Percentiles rank a stretch among this genome's conserved stretches.
Conservation (phyloP, 2,888 invertebrate genomes). For the Agelastica alni region DNA sequence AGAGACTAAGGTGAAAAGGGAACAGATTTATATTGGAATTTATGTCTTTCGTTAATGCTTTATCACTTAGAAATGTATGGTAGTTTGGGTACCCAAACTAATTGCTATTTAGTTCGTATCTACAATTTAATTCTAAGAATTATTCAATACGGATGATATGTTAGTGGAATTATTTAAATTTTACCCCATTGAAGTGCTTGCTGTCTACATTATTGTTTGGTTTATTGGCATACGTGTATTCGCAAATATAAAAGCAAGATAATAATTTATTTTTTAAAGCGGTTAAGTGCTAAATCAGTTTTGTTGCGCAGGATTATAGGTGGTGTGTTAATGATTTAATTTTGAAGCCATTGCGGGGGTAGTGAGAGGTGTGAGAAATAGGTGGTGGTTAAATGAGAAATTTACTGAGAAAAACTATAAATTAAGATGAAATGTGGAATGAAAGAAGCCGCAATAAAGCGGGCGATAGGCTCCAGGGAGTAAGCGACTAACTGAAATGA, state of each 20-base stretch:
- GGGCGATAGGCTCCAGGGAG: slow-evolving; percentile 50
- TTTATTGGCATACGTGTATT: too few species aligned
- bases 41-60: too few species aligned
- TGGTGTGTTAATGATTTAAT: slow-evolving; percentile 6
- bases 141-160: too few species aligned
- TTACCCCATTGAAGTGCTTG: too few species aligned
- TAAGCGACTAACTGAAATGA: slow-evolving; percentile 53
- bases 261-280: too few species aligned
- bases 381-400: slow-evolving; percentile 18
- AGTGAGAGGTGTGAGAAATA: slow-evolving; percentile 11
- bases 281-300: neutral
- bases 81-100: too few species aligned
- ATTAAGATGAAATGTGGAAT: slow-evolving; percentile 44
- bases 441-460: slow-evolving; percentile 48
- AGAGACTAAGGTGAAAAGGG: slow-evolving; percentile 10
- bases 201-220: too few species aligned
- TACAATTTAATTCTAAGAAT: too few species aligned
- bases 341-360: neutral
- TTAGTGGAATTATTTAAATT: too few species aligned
- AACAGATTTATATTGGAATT: slow-evolving; percentile 14
- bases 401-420: slow-evolving; percentile 37
- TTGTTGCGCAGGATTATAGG: neutral
- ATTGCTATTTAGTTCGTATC: too few species aligned
- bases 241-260: too few species aligned
- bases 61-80: too few species aligned